Evolutionary conservation across 2,888 invertebrate genomes (phyloP).

Genomic region (Desoria tigrina): DNA sequence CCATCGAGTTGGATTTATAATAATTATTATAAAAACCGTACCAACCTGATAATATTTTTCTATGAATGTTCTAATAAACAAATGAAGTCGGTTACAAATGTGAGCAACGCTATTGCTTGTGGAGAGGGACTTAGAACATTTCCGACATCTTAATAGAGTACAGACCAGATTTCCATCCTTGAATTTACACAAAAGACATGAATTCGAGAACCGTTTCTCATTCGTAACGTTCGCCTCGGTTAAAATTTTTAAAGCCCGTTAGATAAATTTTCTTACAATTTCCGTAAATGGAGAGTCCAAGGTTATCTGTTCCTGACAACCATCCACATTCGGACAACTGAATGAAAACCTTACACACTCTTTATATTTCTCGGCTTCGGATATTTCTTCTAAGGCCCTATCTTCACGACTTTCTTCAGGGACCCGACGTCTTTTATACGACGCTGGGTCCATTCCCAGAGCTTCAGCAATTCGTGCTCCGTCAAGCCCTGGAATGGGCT

Average conservation of each 20-base stretch:
- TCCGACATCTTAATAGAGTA: conserved; percentile 69
- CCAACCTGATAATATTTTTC: conserved; percentile 70
- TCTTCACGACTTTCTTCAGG: conserved; percentile 56
- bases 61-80: conserved; percentile 69
- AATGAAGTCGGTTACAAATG: conserved; percentile 72
- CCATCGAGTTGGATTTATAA: too few relatives aligned
- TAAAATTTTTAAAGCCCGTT: conserved; percentile 3
- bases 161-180: conserved; percentile 55
- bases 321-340: conserved; percentile 54
- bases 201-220: neutral
- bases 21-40: conserved; percentile 13
- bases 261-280: too few relatives aligned
- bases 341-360: conserved; percentile 61
- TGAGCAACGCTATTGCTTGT: conserved; percentile 67
- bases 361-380: conserved; percentile 62
- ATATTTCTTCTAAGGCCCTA: conserved; percentile 45
- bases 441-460: conserved; percentile 63
- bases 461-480: conserved; percentile 84
- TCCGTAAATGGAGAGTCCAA: conserved; percentile 38
- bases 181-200: neutral
- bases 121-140: conserved; percentile 70
- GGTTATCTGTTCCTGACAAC: conserved; percentile 31
- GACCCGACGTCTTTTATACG: conserved; percentile 56
- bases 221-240: neutral
- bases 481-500: conserved; percentile 93